These are phyloP conservation scores for Phalanger gymnotis DNA, from an alignment of 2,797 vertebrate species.

Conservation along the genomic window DNA sequence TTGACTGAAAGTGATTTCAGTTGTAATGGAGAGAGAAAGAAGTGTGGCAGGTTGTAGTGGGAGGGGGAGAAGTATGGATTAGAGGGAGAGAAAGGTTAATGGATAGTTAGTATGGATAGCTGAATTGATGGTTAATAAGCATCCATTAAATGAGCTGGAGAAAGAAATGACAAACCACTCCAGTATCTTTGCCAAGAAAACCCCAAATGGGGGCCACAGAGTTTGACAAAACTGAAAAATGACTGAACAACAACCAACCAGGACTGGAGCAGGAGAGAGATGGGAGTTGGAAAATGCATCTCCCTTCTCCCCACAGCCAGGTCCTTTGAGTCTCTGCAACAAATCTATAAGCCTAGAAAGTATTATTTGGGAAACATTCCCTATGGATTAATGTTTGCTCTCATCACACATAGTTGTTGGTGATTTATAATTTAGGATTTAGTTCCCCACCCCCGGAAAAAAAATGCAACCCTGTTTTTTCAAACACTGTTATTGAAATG, in stretches of 20 bases:
- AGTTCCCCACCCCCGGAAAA: not conserved
- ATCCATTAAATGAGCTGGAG: not conserved
- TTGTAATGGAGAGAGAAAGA: not conserved
- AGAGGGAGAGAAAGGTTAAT: not conserved
- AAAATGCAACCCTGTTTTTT: not conserved
- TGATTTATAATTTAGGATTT: not conserved
- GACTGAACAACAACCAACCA: not conserved
- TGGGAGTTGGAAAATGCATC: not conserved
- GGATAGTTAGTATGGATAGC: not conserved
- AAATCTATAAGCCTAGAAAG: too few relatives aligned
- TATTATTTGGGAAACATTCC: not conserved
- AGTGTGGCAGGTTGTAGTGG: not conserved
- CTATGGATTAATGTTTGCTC: conserved; percentile 2
- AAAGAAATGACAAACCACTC: not conserved
- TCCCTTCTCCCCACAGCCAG: too few relatives aligned
- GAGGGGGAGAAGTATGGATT: not conserved
- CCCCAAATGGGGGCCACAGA: not conserved
- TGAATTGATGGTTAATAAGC: not conserved
- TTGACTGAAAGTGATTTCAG: not conserved
- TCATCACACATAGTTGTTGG: conserved; percentile 50
- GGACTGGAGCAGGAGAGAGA: not conserved
- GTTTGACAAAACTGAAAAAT: not conserved
- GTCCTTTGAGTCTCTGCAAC: not conserved
- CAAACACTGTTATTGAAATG: conserved; percentile 49
- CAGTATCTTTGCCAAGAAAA: not conserved